These are phyloP conservation scores for Actinopyga echinites DNA, from an alignment of 53 echinoderm and acorn worm genomes.

Conservation along the genomic window DNA sequence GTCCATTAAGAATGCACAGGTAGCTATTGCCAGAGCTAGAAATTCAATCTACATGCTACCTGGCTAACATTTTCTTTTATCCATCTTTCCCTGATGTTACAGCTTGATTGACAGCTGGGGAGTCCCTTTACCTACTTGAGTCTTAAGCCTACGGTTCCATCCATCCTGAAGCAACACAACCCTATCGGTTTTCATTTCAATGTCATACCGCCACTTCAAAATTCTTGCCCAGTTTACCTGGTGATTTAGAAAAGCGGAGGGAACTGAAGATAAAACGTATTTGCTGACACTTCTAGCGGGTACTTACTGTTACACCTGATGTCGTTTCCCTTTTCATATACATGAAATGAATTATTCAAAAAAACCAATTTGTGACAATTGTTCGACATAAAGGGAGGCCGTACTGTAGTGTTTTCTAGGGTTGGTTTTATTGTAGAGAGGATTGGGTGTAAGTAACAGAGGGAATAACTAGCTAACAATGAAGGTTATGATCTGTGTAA, in stretches of 20 bases:
- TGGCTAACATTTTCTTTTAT: too few species aligned
- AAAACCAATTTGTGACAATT: constrained; percentile 42
- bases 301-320: constrained; percentile 23
- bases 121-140: constrained; percentile 16
- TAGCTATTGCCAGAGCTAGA: neutral
- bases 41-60: neutral
- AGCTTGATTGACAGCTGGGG: constrained; percentile 21
- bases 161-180: neutral
- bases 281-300: constrained; percentile 19
- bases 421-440: too few species aligned
- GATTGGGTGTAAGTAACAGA: too few species aligned
- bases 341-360: constrained; percentile 27
- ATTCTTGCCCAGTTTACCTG: constrained; percentile 26
- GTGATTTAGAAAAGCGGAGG: neutral
- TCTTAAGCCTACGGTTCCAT: neutral
- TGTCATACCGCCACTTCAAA: constrained; percentile 27
- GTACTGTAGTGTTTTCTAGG: too few species aligned
- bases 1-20: constrained; percentile 30
- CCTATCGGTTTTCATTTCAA: constrained; percentile 38
- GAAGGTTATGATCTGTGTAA: too few species aligned
- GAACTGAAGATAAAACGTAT: neutral
- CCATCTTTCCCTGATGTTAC: too few species aligned
- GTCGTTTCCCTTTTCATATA: constrained; percentile 14
- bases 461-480: too few species aligned
- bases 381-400: constrained; percentile 30